phyloP scores from a whole-genome alignment of 2,888 invertebrate genomes.

The Torymus auratus region DNA sequence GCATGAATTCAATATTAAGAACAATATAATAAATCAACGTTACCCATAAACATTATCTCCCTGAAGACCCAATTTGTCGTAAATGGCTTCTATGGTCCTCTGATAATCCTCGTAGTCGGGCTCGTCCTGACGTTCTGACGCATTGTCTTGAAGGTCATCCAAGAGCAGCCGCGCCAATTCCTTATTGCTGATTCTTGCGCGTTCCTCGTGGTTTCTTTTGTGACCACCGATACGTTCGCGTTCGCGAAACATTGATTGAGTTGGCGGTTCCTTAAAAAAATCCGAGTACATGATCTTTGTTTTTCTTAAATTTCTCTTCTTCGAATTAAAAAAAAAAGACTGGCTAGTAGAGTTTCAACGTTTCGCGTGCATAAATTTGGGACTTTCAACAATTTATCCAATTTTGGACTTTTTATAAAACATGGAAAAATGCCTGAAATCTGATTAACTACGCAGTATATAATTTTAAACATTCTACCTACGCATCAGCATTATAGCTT shows the following conservation, averaged over 20 bases:
- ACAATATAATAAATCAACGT: background rate
- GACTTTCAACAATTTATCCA: too few species aligned
- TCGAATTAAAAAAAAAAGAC: background rate
- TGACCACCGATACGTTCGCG: constrained; percentile 63
- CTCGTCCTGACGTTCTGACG: constrained; percentile 60
- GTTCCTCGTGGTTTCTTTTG: constrained; percentile 60
- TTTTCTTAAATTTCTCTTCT: background rate
- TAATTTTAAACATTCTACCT: too few species aligned
- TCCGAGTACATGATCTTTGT: background rate
- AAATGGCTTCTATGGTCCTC: constrained; percentile 62
- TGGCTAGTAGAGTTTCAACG: too few species aligned
- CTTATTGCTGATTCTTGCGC: constrained; percentile 56
- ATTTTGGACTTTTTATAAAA: too few species aligned
- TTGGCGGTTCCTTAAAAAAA: constrained; percentile 33
- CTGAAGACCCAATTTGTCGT: constrained; percentile 62
- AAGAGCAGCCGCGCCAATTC: constrained; percentile 63
- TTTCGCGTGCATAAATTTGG: too few species aligned
- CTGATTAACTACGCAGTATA: too few species aligned
- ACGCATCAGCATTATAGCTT: background rate
- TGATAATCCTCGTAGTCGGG: constrained; percentile 64
- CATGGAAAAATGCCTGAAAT: too few species aligned
- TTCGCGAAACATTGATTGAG: constrained; percentile 71
- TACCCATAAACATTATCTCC: constrained; percentile 64
- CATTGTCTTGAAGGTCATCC: constrained; percentile 63
- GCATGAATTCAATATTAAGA: background rate